Evolutionary conservation across 2,113 vertebrate species (phyloP).

Genomic region (Actinemys pallida): DNA sequence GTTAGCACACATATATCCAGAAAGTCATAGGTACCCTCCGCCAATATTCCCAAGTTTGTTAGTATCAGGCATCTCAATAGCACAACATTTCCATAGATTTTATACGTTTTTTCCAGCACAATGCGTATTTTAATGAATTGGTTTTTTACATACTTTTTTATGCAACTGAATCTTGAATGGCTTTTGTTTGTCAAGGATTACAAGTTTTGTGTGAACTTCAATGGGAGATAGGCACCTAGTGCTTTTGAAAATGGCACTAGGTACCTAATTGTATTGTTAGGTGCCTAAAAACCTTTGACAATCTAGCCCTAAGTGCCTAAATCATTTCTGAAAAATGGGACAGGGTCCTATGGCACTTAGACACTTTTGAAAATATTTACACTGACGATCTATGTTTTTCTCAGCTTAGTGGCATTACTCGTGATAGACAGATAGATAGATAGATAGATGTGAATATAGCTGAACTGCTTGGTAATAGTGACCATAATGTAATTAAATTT

Average conservation of each 20-base stretch:
- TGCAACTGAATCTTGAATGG: background rate
- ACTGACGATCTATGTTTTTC: no score
- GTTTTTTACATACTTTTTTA: background rate
- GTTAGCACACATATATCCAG: background rate
- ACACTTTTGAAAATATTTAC: background rate
- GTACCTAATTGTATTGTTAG: background rate
- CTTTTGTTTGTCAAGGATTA: background rate
- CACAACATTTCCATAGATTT: background rate
- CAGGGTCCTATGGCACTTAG: background rate
- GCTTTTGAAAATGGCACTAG: background rate
- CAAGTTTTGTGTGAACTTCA: background rate
- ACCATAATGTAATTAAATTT: no score
- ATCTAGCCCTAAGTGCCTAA: background rate
- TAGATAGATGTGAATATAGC: no score
- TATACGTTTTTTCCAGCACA: background rate
- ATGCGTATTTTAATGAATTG: background rate
- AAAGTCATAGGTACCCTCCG: background rate
- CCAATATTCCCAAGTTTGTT: background rate
- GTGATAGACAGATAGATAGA: no score
- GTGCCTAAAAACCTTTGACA: background rate
- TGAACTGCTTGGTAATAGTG: no score
- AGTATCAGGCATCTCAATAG: accelerated
- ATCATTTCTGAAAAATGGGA: background rate
- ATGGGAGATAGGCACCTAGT: background rate
- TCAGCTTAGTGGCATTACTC: no score